These are phyloP conservation scores for Aplysina aerophoba DNA, from an alignment of 37 sponge, comb jelly and placozoan species.

Conservation along the genomic window DNA sequence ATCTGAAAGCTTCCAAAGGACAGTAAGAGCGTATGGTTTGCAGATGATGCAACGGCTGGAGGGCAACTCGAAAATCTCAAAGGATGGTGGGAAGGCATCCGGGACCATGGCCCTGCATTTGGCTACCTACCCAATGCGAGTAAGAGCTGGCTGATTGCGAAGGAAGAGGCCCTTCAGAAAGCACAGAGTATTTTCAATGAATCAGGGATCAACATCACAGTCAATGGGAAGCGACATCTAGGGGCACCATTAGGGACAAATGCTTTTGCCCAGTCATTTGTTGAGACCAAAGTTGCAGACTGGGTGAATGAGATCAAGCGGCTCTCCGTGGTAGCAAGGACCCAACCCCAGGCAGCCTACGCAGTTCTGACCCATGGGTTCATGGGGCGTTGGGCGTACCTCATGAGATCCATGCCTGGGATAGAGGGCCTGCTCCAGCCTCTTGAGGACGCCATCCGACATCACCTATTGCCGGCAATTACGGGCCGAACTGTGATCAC, in stretches of 20 bases:
- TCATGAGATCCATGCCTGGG: neutral
- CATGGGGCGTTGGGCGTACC: conserved; percentile 13
- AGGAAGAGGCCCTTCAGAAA: conserved; percentile 14
- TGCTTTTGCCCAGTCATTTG: conserved; percentile 6
- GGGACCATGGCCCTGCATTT: conserved; percentile 12
- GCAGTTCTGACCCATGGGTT: conserved; percentile 21
- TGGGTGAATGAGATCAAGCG: conserved; percentile 21
- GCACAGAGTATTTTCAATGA: conserved; percentile 32
- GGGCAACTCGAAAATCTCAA: conserved; percentile 23
- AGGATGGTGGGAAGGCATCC: conserved; percentile 9
- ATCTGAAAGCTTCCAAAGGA: conserved; percentile 8
- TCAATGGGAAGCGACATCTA: conserved; percentile 5
- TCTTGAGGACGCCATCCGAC: conserved; percentile 6
- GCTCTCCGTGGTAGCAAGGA: conserved; percentile 15
- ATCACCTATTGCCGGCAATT: conserved; percentile 3
- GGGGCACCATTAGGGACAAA: conserved; percentile 22
- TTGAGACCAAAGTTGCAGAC: conserved; percentile 5
- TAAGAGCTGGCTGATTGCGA: conserved; percentile 22
- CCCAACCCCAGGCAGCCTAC: conserved; percentile 25
- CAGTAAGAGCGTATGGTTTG: conserved; percentile 1
- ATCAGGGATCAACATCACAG: conserved; percentile 23
- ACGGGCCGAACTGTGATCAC: conserved; percentile 11
- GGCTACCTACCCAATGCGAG: conserved; percentile 23
- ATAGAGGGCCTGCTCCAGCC: conserved; percentile 13
- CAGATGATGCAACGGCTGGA: conserved; percentile 28